Conservation (phyloP, 2,888 invertebrate genomes). For the Pherbina coryleti region DNA sequence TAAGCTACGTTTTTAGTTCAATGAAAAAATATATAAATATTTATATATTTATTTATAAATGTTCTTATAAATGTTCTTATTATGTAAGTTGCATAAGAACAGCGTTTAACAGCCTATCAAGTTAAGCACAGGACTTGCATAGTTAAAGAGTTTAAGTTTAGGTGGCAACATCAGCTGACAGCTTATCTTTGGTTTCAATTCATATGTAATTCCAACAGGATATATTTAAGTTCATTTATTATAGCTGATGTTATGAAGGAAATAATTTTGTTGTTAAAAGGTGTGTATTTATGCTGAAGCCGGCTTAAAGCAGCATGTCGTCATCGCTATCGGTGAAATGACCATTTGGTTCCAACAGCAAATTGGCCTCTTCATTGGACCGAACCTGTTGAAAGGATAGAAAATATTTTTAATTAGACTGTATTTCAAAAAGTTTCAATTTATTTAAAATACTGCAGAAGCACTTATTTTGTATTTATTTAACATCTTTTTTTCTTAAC, state of each 20-base stretch:
- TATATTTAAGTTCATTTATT: not conserved
- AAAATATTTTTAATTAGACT: too few species aligned
- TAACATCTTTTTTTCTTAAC: too few species aligned
- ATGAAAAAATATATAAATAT: conserved; percentile 14
- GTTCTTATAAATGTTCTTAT: not conserved
- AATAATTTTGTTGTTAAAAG: conserved; percentile 13
- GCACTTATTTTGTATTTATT: too few species aligned
- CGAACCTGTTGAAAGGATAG: conserved; percentile 55
- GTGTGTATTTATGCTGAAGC: not conserved
- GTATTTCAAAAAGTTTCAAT: too few species aligned
- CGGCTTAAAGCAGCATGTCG: conserved; percentile 64
- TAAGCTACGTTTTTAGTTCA: not conserved
- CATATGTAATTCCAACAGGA: not conserved
- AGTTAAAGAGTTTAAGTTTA: not conserved
- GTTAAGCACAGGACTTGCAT: not conserved
- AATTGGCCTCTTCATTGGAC: conserved; percentile 65
- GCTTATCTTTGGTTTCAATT: conserved; percentile 13
- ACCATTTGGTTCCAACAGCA: conserved; percentile 65
- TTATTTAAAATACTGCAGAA: too few species aligned
- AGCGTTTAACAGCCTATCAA: not conserved
- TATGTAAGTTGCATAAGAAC: too few species aligned
- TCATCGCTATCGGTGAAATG: conserved; percentile 67
- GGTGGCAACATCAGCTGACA: not conserved
- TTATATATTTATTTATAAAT: not conserved
- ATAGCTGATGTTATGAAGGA: not conserved